Base-by-base conservation (phyloP, 1,140 invertebrate species). In the Cydia splendana region DNA sequence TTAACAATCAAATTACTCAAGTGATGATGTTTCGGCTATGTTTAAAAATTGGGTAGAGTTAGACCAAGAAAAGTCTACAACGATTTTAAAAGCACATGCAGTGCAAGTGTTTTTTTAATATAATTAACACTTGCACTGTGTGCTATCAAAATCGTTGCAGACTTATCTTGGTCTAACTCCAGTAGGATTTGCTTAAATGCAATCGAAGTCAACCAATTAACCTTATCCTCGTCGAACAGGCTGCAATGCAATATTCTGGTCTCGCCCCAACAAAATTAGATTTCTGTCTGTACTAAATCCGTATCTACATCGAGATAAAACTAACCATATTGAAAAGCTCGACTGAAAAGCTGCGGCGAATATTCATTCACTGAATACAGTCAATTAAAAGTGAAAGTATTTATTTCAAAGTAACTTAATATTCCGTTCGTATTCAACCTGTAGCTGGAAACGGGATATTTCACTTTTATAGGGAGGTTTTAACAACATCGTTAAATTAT, bases 351-450 rank as follows among this genome's bases (percentile, higher is more conserved):
- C 24, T 67, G 20, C 28, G 20, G 65, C 4, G 20, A 28, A 38
- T 38, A 42, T 69, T 15, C 9, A 0, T 4, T 30, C 65, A 18
- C 30, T 69, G 65, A 69, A 69, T 38, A 69, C 30, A 38, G 28
- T 69, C 30, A 38, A 69, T 69, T 69, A 38, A 34, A 38, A 69
- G 34, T 69, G n/a, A 69, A 69, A 69, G 65, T 69, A 69, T 69
- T 69, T 69, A 69, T 69, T 69, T 69, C 65, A 18, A 38, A 38
- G 30, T 69, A 69, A 69, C 65, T 38, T 69, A 38, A 69, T 65
- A 65, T 38, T 69, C 65, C 4, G 65, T 69, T 38, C 13, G 34
- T 38, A 69, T 38, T 67, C 65, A 69, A 69, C 30, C 30, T 30
- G 30, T 30, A 30, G 30, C 30, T 30, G 30, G 30, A 1, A 28